These are phyloP conservation scores for Manduca sexta DNA, from an alignment of 1,140 invertebrate genomes.

Conservation along the genomic window DNA sequence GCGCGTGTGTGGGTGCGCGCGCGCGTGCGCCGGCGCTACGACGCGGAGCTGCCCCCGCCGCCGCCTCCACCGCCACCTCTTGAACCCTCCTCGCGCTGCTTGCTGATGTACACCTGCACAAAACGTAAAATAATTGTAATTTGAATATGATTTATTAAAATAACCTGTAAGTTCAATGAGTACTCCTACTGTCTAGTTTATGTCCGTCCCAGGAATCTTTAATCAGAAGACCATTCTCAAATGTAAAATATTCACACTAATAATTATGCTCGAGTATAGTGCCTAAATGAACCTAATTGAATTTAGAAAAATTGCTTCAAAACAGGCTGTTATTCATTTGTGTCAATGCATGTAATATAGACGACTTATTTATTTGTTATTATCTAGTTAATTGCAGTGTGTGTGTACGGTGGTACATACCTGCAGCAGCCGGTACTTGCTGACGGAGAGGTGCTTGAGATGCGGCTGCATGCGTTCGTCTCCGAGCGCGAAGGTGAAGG, in stretches of 20 bases:
- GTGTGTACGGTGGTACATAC: conserved; percentile 16
- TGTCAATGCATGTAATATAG: background rate
- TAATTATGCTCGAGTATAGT: background rate
- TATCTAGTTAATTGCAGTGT: background rate
- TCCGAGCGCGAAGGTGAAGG: conserved; percentile 89
- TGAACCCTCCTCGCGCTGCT: conserved; percentile 42
- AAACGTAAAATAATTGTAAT: too few relatives aligned
- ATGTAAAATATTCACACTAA: too few relatives aligned
- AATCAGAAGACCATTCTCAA: too few relatives aligned
- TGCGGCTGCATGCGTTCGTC: conserved; percentile 87
- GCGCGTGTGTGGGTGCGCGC: conserved; percentile 33
- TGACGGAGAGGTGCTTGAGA: conserved; percentile 84
- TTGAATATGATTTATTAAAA: too few relatives aligned
- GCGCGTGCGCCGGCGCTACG: conserved; percentile 44
- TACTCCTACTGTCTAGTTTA: too few relatives aligned
- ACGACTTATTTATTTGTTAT: background rate
- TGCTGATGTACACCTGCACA: conserved; percentile 52
- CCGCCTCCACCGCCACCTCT: conserved; percentile 9
- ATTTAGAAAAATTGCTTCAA: too few relatives aligned
- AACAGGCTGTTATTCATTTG: too few relatives aligned
- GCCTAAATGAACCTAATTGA: background rate
- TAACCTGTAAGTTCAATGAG: too few relatives aligned
- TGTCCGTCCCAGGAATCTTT: too few relatives aligned
- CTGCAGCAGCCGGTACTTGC: conserved; percentile 79
- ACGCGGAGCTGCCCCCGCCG: conserved; percentile 17